Percentiles rank a stretch among this genome's conserved stretches.
phyloP scores from a whole-genome alignment of 1,140 invertebrate species.

The Halesus radiatus region DNA sequence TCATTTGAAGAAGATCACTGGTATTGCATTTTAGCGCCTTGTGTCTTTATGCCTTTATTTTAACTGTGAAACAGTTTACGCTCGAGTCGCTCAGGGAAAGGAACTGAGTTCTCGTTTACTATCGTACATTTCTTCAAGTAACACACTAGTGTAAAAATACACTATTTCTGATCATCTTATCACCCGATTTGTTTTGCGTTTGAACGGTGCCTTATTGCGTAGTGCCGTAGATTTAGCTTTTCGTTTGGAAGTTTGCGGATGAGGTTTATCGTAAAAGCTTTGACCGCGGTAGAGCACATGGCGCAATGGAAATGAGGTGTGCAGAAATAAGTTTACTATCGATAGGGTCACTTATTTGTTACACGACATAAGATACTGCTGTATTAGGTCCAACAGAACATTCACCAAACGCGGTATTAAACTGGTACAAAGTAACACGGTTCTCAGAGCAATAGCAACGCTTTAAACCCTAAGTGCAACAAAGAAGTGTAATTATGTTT shows the following conservation, averaged over 20 bases:
- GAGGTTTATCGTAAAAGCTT: constrained; percentile 4
- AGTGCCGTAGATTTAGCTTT: background rate
- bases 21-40: no score
- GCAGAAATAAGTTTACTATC: constrained; percentile 59
- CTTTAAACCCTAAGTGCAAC: background rate
- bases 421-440: background rate
- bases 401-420: background rate
- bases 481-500: background rate
- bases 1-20: no score
- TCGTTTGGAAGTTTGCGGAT: background rate
- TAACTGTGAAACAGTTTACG: background rate
- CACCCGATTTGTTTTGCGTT: background rate
- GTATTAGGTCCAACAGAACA: background rate
- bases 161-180: background rate
- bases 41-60: no score
- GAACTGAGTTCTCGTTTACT: background rate
- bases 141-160: background rate
- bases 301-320: constrained; percentile 11
- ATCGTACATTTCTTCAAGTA: background rate
- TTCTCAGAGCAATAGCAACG: background rate
- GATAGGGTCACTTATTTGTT: background rate
- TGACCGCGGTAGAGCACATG: background rate
- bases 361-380: background rate
- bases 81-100: constrained; percentile 12
- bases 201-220: background rate